Evolutionary conservation across 2,113 vertebrate species (phyloP).

Genomic region (Oryzias javanicus): DNA sequence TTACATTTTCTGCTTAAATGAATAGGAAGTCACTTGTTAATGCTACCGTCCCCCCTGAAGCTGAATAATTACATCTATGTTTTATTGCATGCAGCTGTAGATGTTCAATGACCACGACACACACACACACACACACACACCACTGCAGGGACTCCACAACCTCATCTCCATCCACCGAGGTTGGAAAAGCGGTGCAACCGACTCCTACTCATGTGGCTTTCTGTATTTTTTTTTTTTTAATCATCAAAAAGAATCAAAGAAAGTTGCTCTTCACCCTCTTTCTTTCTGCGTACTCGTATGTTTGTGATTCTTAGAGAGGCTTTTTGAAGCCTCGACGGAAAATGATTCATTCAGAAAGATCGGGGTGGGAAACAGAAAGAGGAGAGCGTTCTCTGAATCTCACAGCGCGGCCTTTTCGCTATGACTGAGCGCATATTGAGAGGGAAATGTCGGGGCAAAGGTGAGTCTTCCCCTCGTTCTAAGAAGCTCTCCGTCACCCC

Average conservation of each 20-base stretch:
- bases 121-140: slow-evolving; percentile 27
- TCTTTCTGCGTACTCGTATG: slow-evolving; percentile 48
- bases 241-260: slow-evolving; percentile 6
- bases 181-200: slow-evolving; percentile 61
- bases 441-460: slow-evolving; percentile 28
- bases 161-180: slow-evolving; percentile 35
- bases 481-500: slow-evolving; percentile 57
- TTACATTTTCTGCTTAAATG: too few relatives aligned
- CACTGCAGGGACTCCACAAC: slow-evolving; percentile 13
- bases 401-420: slow-evolving; percentile 49
- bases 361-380: slow-evolving; percentile 32
- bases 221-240: neutral
- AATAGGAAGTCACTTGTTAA: too few relatives aligned
- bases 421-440: slow-evolving; percentile 49
- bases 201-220: slow-evolving; percentile 36
- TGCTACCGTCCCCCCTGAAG: too few relatives aligned
- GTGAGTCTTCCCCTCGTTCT: slow-evolving; percentile 60
- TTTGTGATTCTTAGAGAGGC: slow-evolving; percentile 72
- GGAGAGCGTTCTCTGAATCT: slow-evolving; percentile 64
- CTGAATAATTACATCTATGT: too few relatives aligned
- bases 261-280: slow-evolving; percentile 21
- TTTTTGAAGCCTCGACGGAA: slow-evolving; percentile 47
- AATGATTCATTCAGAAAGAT: slow-evolving; percentile 68
- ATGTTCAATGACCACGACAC: slow-evolving; percentile 1
- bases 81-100: neutral